Evolutionary conservation across 2,797 vertebrate genomes (phyloP).

Genomic region (Vultur gryphus): DNA sequence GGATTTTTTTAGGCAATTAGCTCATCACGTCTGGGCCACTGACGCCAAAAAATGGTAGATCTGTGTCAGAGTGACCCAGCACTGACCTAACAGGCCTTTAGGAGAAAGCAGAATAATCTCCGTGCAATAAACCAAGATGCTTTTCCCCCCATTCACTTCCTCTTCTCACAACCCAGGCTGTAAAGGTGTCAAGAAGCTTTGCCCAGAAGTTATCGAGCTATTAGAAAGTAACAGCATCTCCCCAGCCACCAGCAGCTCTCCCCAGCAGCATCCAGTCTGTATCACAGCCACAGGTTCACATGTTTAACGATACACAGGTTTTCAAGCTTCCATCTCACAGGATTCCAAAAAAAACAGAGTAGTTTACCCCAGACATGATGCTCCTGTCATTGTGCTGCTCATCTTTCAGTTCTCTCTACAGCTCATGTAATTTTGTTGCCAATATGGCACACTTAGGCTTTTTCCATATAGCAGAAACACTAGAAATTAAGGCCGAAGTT

Average conservation of each 20-base stretch:
- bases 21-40: slow-evolving; percentile 63
- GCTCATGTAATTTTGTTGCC: not conserved
- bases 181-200: not conserved
- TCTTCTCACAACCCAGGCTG: not conserved
- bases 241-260: not conserved
- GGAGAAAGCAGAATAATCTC: not conserved
- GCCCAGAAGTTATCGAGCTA: not conserved
- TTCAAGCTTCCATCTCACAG: not conserved
- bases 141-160: not conserved
- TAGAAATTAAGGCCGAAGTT: not conserved
- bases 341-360: not conserved
- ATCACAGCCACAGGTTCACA: not conserved
- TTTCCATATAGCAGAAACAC: not conserved
- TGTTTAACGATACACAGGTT: not conserved
- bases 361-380: not conserved
- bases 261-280: not conserved
- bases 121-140: slow-evolving; percentile 55
- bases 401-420: not conserved
- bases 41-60: slow-evolving; percentile 40
- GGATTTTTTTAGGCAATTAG: slow-evolving; percentile 83
- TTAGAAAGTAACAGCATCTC: not conserved
- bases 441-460: not conserved
- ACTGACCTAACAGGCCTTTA: slow-evolving; percentile 36
- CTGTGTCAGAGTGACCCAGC: slow-evolving; percentile 57
- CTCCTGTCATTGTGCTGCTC: not conserved